Percentiles rank a stretch among this genome's conserved stretches.
Conservation (phyloP, 2,888 invertebrate species). For the Yponomeuta malinellus region DNA sequence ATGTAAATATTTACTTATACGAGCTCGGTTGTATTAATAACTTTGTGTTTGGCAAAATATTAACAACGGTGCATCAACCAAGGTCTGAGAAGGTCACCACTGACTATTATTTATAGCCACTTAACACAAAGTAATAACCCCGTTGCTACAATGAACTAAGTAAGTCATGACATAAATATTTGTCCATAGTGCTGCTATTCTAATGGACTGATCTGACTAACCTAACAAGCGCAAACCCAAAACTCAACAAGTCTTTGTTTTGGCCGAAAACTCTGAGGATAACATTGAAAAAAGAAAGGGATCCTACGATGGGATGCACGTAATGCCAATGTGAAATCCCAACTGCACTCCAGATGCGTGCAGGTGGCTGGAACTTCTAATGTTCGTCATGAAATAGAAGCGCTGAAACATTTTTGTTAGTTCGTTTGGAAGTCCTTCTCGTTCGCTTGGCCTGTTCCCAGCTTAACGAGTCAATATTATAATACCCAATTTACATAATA, state of each 20-base stretch:
- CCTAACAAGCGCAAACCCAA: not conserved
- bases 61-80: not conserved
- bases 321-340: too few species aligned
- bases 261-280: too few species aligned
- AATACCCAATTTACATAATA: not conserved
- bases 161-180: not conserved
- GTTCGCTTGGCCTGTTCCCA: not conserved
- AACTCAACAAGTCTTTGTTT: not conserved
- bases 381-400: too few species aligned
- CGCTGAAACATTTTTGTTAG: too few species aligned
- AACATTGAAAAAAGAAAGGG: not conserved
- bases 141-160: not conserved
- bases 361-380: too few species aligned
- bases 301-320: too few species aligned
- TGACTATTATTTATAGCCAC: not conserved
- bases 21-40: too few species aligned
- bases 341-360: too few species aligned
- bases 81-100: not conserved
- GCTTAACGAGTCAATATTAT: not conserved
- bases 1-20: too few species aligned
- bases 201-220: not conserved
- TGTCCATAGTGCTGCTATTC: not conserved
- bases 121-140: constrained; percentile 1
- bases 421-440: not conserved
- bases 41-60: not conserved